phyloP scores from a whole-genome alignment of 1,140 invertebrate species.

The Cyclargus thomasi region DNA sequence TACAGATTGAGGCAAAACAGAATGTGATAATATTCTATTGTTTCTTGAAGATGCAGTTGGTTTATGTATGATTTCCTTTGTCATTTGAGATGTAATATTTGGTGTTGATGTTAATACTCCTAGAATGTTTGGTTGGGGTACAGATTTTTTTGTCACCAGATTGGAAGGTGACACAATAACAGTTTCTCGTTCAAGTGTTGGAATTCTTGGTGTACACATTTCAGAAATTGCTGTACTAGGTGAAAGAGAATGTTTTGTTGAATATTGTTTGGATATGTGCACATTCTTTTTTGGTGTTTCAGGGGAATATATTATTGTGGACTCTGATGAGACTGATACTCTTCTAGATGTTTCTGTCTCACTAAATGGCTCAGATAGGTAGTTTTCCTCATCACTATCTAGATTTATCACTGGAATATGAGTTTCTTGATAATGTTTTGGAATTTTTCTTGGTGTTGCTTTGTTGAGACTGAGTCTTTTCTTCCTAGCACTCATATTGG shows the following conservation, averaged over 20 bases:
- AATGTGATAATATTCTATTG: background rate
- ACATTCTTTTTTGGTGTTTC: slow-evolving; percentile 22
- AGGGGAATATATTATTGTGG: slow-evolving; percentile 30
- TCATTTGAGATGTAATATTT: background rate
- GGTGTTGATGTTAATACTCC: background rate
- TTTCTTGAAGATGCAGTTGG: background rate
- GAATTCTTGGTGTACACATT: background rate
- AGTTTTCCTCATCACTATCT: slow-evolving; percentile 40
- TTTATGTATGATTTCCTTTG: background rate
- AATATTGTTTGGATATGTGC: background rate
- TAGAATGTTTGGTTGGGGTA: background rate
- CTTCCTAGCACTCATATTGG: slow-evolving; percentile 22
- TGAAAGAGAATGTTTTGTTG: background rate
- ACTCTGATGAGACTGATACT: slow-evolving; percentile 6
- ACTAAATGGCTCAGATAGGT: slow-evolving; percentile 7
- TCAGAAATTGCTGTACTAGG: background rate
- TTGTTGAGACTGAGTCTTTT: slow-evolving; percentile 28
- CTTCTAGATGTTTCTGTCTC: background rate
- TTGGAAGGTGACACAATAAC: background rate
- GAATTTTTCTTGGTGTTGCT: slow-evolving; percentile 23
- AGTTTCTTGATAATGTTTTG: slow-evolving; percentile 24
- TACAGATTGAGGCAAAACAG: background rate
- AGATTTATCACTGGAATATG: slow-evolving; percentile 31
- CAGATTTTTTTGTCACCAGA: background rate
- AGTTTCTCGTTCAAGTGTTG: background rate